Evolutionary conservation across 2,113 vertebrate species (phyloP).

Genomic region (Crotophaga sulcirostris): DNA sequence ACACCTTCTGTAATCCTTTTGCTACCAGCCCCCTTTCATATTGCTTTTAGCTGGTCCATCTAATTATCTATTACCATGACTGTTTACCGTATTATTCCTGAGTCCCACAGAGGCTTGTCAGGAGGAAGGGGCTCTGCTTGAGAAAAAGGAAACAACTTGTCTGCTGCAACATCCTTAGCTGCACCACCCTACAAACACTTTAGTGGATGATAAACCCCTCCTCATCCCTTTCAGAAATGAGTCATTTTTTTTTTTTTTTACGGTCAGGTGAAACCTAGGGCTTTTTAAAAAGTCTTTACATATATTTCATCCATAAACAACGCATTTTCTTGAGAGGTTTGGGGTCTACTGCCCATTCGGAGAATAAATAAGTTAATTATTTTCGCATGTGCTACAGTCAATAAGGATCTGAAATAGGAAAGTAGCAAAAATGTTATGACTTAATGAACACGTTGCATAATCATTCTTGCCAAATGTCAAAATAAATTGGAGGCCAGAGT

Average conservation of each 20-base stretch:
- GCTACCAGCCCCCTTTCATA: conserved; percentile 68
- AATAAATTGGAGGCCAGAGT: conserved; percentile 55
- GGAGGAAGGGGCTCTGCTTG: conserved; percentile 42
- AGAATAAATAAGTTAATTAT: conserved; percentile 38
- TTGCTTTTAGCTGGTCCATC: conserved; percentile 67
- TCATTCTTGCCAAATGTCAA: conserved; percentile 64
- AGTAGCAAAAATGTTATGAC: conserved; percentile 42
- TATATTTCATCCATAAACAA: not conserved
- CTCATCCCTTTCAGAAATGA: not conserved
- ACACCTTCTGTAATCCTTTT: conserved; percentile 79
- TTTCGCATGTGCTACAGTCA: conserved; percentile 47
- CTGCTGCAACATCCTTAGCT: conserved; percentile 14
- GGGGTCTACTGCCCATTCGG: conserved; percentile 1
- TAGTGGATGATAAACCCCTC: not conserved
- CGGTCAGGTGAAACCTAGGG: not conserved
- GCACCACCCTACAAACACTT: not conserved
- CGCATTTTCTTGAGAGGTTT: not conserved
- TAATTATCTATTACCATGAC: conserved; percentile 68
- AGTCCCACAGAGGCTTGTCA: conserved; percentile 34
- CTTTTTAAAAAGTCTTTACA: conserved; percentile 4
- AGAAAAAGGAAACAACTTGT: conserved; percentile 36
- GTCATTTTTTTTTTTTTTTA: not conserved
- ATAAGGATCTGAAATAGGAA: conserved; percentile 43
- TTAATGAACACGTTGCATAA: conserved; percentile 52
- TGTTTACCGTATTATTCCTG: conserved; percentile 61